phyloP scores from a whole-genome alignment of 2,797 vertebrate species.

The Chelon auratus region DNA sequence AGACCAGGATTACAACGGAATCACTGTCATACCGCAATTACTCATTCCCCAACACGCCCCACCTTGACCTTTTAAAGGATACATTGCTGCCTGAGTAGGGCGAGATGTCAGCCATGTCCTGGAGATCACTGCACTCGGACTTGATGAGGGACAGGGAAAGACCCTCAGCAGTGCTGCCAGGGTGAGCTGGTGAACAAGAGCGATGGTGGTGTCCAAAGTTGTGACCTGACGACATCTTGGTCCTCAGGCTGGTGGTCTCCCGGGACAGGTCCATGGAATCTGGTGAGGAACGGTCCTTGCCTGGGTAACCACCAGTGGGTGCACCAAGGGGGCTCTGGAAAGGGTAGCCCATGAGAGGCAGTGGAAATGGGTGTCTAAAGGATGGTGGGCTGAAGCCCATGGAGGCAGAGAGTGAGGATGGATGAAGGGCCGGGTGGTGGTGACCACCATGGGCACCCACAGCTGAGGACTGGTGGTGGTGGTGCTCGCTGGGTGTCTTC shows the following conservation, averaged over 20 bases:
- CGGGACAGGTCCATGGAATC: conserved; percentile 97
- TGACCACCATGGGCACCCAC: conserved; percentile 90
- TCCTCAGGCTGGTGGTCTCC: conserved; percentile 95
- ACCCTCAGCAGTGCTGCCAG: conserved; percentile 92
- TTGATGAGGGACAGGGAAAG: conserved; percentile 97
- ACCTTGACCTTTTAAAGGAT: conserved; percentile 88
- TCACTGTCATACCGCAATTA: conserved; percentile 4
- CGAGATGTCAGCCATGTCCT: conserved; percentile 98
- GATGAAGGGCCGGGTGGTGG: conserved; percentile 93
- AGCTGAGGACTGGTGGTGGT: conserved; percentile 88
- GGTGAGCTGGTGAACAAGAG: conserved; percentile 93
- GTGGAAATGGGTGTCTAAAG: conserved; percentile 95
- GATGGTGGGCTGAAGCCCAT: conserved; percentile 94
- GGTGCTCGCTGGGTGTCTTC: conserved; percentile 92
- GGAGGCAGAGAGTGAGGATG: conserved; percentile 94
- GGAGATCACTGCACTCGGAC: conserved; percentile 96
- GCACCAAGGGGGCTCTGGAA: conserved; percentile 94
- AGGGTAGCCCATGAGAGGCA: conserved; percentile 97
- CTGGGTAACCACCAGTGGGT: conserved; percentile 90
- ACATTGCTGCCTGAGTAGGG: conserved; percentile 98
- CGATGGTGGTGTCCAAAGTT: conserved; percentile 89
- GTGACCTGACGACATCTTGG: conserved; percentile 97
- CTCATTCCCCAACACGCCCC: not conserved
- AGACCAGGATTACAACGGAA: conserved; percentile 27
- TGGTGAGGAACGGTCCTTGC: conserved; percentile 93